These are phyloP conservation scores for Ascaphus truei DNA, from an alignment of 2,113 vertebrate genomes.

Conservation along the genomic window DNA sequence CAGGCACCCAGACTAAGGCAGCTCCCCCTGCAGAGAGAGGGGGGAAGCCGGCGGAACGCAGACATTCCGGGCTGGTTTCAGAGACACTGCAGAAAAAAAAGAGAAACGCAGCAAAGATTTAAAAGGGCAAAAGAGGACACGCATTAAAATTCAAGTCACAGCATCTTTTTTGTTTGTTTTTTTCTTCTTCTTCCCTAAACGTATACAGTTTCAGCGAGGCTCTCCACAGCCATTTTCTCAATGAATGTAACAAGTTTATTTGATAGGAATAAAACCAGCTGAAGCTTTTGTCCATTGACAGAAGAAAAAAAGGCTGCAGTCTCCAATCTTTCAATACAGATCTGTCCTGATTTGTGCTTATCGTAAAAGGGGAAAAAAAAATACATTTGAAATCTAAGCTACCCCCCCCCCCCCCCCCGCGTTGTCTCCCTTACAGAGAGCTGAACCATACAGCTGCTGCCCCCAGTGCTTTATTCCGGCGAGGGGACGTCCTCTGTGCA, in stretches of 20 bases:
- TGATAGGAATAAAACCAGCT: conserved; percentile 11
- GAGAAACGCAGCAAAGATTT: background rate
- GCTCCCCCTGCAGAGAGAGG: too few species aligned
- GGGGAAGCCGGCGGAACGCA: too few species aligned
- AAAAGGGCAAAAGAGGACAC: conserved; percentile 29
- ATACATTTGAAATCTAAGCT: conserved; percentile 16
- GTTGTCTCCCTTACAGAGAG: background rate
- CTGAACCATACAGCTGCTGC: conserved; percentile 8
- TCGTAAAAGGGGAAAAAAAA: conserved; percentile 24
- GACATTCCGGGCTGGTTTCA: too few species aligned
- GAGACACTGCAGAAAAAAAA: background rate
- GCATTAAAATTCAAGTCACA: conserved; percentile 10
- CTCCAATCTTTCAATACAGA: conserved; percentile 10
- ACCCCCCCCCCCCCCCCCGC: background rate
- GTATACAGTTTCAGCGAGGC: background rate
- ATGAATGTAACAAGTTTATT: conserved; percentile 28
- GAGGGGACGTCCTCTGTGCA: background rate
- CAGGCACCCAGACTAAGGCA: too few species aligned
- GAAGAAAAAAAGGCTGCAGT: conserved; percentile 2
- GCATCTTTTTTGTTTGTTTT: conserved; percentile 14
- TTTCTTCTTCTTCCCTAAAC: background rate
- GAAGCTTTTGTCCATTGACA: conserved; percentile 17
- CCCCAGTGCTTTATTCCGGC: conserved; percentile 1
- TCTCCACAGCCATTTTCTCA: conserved; percentile 5
- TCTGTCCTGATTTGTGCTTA: conserved; percentile 23